Evolutionary conservation across 2,113 vertebrate species (phyloP), one percentile per base, ranked within the genome.

Genomic region (Vanacampus margaritifer): DNA sequence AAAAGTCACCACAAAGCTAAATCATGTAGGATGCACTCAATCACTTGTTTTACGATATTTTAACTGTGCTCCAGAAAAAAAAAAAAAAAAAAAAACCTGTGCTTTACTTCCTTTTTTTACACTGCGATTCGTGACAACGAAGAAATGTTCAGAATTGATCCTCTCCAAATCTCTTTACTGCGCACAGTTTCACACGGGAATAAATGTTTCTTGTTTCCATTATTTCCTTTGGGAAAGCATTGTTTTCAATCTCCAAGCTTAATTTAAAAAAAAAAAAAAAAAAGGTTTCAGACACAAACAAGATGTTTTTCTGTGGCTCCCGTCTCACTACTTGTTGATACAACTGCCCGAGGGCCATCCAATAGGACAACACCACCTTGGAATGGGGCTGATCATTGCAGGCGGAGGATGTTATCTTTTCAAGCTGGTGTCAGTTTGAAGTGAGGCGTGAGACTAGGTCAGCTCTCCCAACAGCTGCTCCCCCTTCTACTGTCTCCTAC

Each of bases 311-410:
- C 19, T 35, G 8, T 1, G 28, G 66, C 72, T 79, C 73, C 79
- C 57, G 76, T 85, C 76, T 80, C 24, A 21, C 43, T 14, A 46
- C 68, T 67, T 90, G 88, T 91, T 89, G 88, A 87, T 85, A 84
- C 84, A 90, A 89, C 86, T 90, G 89, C 86, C 84, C 0, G 43
- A 82, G 84, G 85, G 84, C 79, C 86, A 90, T 91, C 87, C 91
- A 79, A 13, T 59, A 39, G 24, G 64, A 84, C 74, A 64, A 72
- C 67, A 67, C 86, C 75, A 83, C 85, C 79, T 56, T 68, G 16
- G 78, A 82, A 80, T 13, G 36, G 66, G 60, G 37, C 69, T 45
- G 65, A 73, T 80, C 76, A 77, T 78, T 64, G 53, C 80, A n/a
- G 79, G 84, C 82, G 83, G 74, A 82, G 84, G 79, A 79, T 86